Evolutionary conservation across 2,888 invertebrate species (phyloP), one percentile per base, ranked within the genome.

Genomic region (Lasiommata megera): DNA sequence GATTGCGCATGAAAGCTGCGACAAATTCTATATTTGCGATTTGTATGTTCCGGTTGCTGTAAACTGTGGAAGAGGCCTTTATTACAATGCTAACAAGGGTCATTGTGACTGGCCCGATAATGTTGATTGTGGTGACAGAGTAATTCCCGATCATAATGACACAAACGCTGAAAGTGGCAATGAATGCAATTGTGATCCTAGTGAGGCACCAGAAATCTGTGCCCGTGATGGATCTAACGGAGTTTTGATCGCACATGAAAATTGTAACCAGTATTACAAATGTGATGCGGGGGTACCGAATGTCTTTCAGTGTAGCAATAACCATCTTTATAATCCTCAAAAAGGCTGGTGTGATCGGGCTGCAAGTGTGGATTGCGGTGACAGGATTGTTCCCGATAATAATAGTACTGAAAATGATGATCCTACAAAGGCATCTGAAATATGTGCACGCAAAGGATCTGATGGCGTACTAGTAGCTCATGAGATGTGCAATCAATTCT

Each of bases 401-500:
- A 44, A 50, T 9, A 34, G 37, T 7, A 38, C 59, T 9, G 63
- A 59, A 9, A 63, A 63, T 31, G 68, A 67, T 18, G 53, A 66
- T 14, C 67, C 72, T 0, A 58, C 60, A 9, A 62, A 70, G 47
- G 74, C 73, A 5, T 58, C 66, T 7, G 52, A 56, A 14, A 61
- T 72, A 28, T 77, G 77, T 43, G 64, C 68, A 0, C 62, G 36
- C 8, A 50, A 60, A 11, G 66, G 58, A 1, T 71, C 76, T 7
- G 64, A 76, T 29, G 74, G 75, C 14, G 64, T 68, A n/a, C 54
- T 75, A 14, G 65, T 80, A 12, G 76, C 79, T 16, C 79, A 80
- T 41, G 70, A 75, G 54, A 65, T 69, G 47, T 80, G 80, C 54
- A 68, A 71, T 51, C 69, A 77, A 55, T 80, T 72, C 65, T 79